Percentiles rank a stretch among this genome's conserved stretches.
Conservation (phyloP, 2,113 vertebrate genomes). For the Azemiops feae region DNA sequence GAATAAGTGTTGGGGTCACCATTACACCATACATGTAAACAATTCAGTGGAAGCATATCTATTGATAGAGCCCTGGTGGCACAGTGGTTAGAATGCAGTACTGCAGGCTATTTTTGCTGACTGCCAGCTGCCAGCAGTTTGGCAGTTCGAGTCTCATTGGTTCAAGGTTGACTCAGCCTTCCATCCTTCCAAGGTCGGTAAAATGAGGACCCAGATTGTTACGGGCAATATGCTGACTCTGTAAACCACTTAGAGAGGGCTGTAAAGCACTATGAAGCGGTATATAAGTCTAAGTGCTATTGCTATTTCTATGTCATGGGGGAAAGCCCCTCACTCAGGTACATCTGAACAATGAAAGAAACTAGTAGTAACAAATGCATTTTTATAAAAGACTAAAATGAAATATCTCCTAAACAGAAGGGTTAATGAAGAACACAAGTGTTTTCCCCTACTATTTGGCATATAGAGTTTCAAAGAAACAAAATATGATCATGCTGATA, state of each 20-base stretch:
- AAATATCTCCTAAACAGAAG: background rate
- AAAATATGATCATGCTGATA: background rate
- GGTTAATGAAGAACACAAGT: background rate
- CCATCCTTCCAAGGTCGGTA: too few relatives aligned
- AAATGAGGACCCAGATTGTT: too few relatives aligned
- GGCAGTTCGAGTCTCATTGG: too few relatives aligned
- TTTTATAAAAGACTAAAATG: background rate
- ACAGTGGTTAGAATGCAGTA: too few relatives aligned
- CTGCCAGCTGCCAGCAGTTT: too few relatives aligned
- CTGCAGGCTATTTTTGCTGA: too few relatives aligned
- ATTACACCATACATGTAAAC: background rate
- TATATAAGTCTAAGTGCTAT: too few relatives aligned
- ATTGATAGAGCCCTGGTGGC: background rate
- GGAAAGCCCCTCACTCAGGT: background rate
- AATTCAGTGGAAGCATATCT: background rate
- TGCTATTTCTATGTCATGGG: background rate
- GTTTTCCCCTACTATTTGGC: background rate
- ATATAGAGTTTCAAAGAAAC: background rate
- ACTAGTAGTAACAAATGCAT: background rate
- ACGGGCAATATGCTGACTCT: too few relatives aligned
- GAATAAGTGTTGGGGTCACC: background rate
- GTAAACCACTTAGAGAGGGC: too few relatives aligned
- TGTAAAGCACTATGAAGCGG: too few relatives aligned
- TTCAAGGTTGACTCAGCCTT: too few relatives aligned
- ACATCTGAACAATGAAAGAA: background rate